Evolutionary conservation across 2,113 vertebrate genomes (phyloP).

Genomic region (Pao palembangensis): DNA sequence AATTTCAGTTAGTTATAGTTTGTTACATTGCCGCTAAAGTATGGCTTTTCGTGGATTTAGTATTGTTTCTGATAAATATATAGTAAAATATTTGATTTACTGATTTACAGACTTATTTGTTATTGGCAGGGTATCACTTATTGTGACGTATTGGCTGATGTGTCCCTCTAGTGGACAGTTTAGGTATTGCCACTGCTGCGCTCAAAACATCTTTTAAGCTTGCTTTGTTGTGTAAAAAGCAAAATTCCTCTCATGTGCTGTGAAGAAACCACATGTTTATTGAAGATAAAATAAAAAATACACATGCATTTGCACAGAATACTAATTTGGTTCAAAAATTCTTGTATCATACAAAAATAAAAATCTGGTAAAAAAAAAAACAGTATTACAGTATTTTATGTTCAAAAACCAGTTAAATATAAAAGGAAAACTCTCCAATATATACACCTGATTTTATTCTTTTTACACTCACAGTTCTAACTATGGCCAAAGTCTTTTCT

Average conservation of each 20-base stretch:
- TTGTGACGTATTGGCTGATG: not conserved
- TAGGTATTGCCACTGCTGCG: not conserved
- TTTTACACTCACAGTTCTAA: slow-evolving; percentile 26
- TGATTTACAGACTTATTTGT: not conserved
- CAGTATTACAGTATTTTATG: slow-evolving; percentile 45
- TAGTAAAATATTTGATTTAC: too few species aligned
- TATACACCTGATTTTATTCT: slow-evolving; percentile 52
- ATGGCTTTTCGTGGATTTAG: too few species aligned
- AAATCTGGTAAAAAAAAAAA: slow-evolving; percentile 59
- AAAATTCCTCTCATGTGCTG: slow-evolving; percentile 21
- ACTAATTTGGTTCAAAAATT: slow-evolving; percentile 43
- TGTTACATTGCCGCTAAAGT: too few species aligned
- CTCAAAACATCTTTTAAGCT: too few species aligned
- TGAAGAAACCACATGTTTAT: slow-evolving; percentile 11
- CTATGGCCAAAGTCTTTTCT: slow-evolving; percentile 52
- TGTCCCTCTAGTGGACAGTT: slow-evolving; percentile 45
- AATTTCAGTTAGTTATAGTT: too few species aligned
- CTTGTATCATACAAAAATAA: slow-evolving; percentile 75
- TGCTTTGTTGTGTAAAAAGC: not conserved
- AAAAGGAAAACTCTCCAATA: slow-evolving; percentile 50
- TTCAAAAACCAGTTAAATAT: slow-evolving; percentile 66
- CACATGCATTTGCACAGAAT: slow-evolving; percentile 23
- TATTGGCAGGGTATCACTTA: too few species aligned
- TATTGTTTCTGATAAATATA: too few species aligned
- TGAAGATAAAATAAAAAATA: slow-evolving; percentile 20